These are phyloP conservation scores for Ormyrus nitidulus DNA, from an alignment of 2,888 invertebrate genomes.

Conservation along the genomic window DNA sequence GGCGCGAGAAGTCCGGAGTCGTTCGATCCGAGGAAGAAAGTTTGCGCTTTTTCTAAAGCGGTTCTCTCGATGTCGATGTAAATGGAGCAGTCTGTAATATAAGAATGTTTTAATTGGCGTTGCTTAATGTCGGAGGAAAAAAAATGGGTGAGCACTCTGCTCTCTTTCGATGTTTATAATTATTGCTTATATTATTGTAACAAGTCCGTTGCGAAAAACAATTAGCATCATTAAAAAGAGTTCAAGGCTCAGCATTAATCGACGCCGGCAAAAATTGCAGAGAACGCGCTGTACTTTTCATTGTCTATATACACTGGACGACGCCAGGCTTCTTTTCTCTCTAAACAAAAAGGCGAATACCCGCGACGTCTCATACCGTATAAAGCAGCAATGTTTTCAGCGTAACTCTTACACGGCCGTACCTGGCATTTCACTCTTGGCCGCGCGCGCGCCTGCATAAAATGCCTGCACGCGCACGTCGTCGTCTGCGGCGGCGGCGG, in stretches of 20 bases:
- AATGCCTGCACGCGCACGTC: too few species aligned
- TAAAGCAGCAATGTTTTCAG: too few species aligned
- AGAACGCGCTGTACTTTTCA: too few species aligned
- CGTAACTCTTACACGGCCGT: too few species aligned
- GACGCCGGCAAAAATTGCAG: too few species aligned
- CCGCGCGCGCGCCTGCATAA: too few species aligned
- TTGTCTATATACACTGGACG: too few species aligned
- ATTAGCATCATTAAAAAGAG: conserved; percentile 2
- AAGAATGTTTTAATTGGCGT: conserved; percentile 1
- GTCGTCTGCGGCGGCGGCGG: neutral
- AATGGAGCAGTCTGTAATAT: neutral
- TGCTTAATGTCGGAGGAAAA: neutral
- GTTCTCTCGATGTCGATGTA: neutral
- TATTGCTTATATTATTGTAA: too few species aligned
- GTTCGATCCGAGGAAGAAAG: conserved; percentile 20
- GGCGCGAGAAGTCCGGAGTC: conserved; percentile 53
- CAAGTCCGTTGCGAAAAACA: neutral
- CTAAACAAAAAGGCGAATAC: too few species aligned
- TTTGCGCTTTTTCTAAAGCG: neutral
- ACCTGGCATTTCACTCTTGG: too few species aligned
- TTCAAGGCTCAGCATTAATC: neutral
- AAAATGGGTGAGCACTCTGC: neutral
- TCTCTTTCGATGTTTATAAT: neutral
- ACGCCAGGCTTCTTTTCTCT: too few species aligned
- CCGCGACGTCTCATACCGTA: too few species aligned